Evolutionary conservation across 2,888 invertebrate species (phyloP).

Genomic region (Trichogramma dendrolimi): DNA sequence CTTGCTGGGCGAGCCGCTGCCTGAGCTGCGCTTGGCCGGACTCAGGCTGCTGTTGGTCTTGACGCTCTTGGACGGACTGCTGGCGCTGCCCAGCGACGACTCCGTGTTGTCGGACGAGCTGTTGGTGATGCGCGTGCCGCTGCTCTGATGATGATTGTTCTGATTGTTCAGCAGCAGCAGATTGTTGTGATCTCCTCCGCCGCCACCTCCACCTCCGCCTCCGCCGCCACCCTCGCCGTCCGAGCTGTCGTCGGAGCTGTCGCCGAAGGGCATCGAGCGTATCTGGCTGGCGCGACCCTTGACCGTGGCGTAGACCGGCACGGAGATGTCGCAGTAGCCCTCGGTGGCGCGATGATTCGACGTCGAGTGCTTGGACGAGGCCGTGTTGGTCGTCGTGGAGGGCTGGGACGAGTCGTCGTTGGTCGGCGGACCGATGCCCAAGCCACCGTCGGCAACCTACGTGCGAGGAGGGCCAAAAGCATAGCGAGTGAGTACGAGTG

Average conservation of each 20-base stretch:
- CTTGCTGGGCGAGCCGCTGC: constrained; percentile 75
- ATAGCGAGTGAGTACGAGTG: too few species aligned
- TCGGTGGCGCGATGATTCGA: constrained; percentile 55
- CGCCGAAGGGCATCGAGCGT: constrained; percentile 92
- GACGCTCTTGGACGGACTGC: constrained; percentile 80
- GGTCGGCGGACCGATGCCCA: constrained; percentile 48
- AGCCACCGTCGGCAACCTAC: constrained; percentile 50
- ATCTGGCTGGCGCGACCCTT: constrained; percentile 94
- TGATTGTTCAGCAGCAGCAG: constrained; percentile 54
- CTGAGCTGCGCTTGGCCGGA: constrained; percentile 74
- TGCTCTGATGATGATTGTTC: not conserved
- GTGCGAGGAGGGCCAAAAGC: not conserved
- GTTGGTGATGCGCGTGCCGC: constrained; percentile 53
- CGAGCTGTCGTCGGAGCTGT: constrained; percentile 90
- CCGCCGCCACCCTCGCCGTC: constrained; percentile 74
- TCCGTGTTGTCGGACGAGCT: constrained; percentile 58
- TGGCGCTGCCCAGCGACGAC: constrained; percentile 65
- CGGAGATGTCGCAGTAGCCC: constrained; percentile 84
- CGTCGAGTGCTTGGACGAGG: constrained; percentile 49
- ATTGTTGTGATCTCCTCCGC: constrained; percentile 70
- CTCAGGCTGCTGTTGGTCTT: constrained; percentile 82
- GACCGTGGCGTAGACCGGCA: constrained; percentile 93
- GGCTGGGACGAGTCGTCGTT: constrained; percentile 48
- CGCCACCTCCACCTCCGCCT: constrained; percentile 90
- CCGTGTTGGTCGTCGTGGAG: constrained; percentile 42